Conservation (phyloP, 2,797 vertebrate species). For the Falco naumanni region DNA sequence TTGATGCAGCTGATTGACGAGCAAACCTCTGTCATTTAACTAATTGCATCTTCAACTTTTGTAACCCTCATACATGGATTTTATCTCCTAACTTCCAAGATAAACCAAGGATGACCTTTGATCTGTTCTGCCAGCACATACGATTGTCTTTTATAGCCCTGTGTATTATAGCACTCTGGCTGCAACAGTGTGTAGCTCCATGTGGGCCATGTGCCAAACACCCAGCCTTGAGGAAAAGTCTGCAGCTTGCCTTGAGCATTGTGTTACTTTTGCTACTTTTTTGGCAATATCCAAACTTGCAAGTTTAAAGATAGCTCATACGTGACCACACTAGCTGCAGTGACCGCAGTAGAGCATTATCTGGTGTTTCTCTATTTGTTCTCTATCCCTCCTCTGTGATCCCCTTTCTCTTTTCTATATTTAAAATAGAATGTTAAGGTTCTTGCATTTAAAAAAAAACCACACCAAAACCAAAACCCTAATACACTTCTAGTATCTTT, state of each 20-base stretch:
- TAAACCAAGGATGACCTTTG: neutral
- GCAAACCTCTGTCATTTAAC: neutral
- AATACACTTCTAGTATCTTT: neutral
- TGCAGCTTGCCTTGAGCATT: neutral
- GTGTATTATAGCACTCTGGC: neutral
- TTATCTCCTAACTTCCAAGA: neutral
- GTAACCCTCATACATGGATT: neutral
- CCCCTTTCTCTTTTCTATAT: neutral
- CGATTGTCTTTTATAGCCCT: neutral
- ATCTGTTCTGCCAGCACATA: neutral
- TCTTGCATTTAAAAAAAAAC: neutral
- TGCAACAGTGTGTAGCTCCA: accelerated
- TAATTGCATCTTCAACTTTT: neutral
- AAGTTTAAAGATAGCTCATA: neutral
- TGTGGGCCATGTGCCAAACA: neutral
- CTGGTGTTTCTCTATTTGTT: neutral
- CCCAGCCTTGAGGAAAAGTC: neutral
- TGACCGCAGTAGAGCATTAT: neutral
- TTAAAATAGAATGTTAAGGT: neutral
- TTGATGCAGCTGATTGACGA: neutral
- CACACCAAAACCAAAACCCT: neutral
- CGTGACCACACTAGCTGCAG: neutral
- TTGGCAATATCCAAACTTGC: neutral
- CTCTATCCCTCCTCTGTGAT: neutral
- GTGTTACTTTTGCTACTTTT: neutral